Percentiles rank a stretch among this genome's conserved stretches.
Conservation (phyloP, 2,113 vertebrate species). For the Sinocyclocheilus rhinocerous region DNA sequence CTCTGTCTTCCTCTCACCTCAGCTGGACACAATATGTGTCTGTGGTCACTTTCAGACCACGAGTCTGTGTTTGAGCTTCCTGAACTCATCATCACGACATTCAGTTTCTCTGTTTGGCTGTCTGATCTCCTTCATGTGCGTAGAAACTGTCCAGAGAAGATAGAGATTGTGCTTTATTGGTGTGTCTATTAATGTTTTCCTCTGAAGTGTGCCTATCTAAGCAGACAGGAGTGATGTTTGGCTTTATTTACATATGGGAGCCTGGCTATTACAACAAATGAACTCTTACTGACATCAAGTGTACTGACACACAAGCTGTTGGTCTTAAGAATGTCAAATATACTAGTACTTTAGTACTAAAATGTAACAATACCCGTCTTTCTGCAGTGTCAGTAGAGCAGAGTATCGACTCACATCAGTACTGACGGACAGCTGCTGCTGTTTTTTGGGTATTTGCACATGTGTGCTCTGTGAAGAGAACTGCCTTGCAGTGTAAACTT, state of each 20-base stretch:
- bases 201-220: neutral
- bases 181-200: neutral
- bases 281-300: slow-evolving; percentile 57
- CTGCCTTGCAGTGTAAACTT: too few species aligned
- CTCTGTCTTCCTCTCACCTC: neutral
- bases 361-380: neutral
- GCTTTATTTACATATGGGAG: slow-evolving; percentile 46
- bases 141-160: neutral
- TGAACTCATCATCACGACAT: neutral
- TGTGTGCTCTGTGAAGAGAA: neutral
- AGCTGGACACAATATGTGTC: neutral
- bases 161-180: neutral
- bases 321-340: slow-evolving; percentile 1
- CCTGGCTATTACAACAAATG: slow-evolving; percentile 73
- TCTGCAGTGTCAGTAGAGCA: neutral
- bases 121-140: neutral
- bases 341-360: neutral
- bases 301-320: slow-evolving; percentile 59
- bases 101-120: neutral
- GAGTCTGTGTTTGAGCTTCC: neutral
- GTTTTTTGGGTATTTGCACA: too few species aligned
- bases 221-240: neutral
- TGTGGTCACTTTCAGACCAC: neutral
- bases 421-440: neutral
- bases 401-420: neutral